Conservation (phyloP, 1,140 invertebrate genomes). For the Ericerus pela region DNA sequence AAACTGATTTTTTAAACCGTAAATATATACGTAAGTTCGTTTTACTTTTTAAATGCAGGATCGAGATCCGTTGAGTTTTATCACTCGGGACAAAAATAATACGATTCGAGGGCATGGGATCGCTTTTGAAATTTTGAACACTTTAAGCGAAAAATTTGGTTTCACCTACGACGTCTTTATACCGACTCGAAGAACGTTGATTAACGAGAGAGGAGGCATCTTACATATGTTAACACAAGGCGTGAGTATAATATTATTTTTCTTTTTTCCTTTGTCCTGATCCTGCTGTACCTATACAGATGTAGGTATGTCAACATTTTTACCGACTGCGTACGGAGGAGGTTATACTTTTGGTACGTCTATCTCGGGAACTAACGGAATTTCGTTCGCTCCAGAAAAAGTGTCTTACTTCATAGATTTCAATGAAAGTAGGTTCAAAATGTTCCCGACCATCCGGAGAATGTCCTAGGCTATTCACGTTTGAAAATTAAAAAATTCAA, state of each 20-base stretch:
- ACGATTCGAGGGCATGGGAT: constrained; percentile 44
- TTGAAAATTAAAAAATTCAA: too few species aligned
- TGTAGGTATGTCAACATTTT: too few species aligned
- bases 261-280: too few species aligned
- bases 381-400: too few species aligned
- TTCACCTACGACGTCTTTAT: constrained; percentile 52
- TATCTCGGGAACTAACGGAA: too few species aligned
- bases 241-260: constrained; percentile 39
- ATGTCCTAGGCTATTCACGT: too few species aligned
- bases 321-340: too few species aligned
- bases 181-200: constrained; percentile 40
- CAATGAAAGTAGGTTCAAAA: too few species aligned
- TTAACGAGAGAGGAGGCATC: constrained; percentile 40
- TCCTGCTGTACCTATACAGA: too few species aligned
- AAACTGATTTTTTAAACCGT: background rate
- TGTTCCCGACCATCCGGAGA: too few species aligned
- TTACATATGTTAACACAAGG: constrained; percentile 40
- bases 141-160: constrained; percentile 47
- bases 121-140: constrained; percentile 53
- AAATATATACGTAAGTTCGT: background rate
- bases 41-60: constrained; percentile 33
- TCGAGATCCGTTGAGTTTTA: constrained; percentile 40
- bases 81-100: constrained; percentile 31
- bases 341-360: too few species aligned
- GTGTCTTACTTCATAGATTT: too few species aligned